These are phyloP conservation scores for Fundulus diaphanus DNA, from an alignment of 2,797 vertebrate genomes.

Conservation along the genomic window DNA sequence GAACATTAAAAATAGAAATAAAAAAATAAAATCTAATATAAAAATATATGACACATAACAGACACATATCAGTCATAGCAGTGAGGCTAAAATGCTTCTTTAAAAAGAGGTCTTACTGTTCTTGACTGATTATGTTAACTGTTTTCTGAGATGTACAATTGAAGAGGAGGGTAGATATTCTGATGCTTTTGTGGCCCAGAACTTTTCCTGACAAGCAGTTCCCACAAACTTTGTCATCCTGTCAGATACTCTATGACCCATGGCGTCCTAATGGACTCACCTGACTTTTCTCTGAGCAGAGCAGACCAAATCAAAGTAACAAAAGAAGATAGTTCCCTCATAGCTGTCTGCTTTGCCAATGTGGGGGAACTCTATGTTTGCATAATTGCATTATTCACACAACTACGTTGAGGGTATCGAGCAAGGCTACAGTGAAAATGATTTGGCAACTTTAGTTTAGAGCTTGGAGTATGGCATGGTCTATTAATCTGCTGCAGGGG, in stretches of 20 bases:
- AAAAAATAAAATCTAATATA: no score
- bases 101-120: neutral
- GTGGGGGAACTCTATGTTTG: neutral
- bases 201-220: neutral
- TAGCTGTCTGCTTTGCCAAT: neutral
- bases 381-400: neutral
- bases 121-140: neutral
- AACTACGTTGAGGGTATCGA: neutral
- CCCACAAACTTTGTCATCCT: conserved; percentile 1
- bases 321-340: neutral
- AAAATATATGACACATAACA: no score
- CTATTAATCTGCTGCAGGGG: neutral
- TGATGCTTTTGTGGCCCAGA: neutral
- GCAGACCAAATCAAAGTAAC: conserved; percentile 1
- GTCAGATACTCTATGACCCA: conserved; percentile 5
- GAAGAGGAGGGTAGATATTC: neutral
- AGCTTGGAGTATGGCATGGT: neutral
- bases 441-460: neutral
- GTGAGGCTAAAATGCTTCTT: no score
- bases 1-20: no score
- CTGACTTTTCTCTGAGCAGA: neutral
- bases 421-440: neutral
- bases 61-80: no score
- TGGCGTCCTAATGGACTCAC: neutral
- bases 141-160: neutral